Evolutionary conservation across 2,113 vertebrate species (phyloP).

Genomic region (Montifringilla adamsi): DNA sequence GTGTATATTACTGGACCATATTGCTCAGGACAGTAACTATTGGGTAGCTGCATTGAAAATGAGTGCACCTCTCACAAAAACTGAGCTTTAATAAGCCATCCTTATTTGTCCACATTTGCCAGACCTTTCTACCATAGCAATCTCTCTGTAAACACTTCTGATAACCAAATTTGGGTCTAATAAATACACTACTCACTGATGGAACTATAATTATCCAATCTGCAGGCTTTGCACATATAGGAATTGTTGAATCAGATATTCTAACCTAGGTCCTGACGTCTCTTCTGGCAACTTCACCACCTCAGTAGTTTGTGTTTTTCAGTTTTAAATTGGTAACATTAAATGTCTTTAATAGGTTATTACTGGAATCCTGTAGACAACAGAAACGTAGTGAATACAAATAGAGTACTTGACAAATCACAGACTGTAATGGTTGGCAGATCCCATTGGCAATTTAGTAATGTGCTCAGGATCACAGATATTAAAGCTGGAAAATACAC

Average conservation of each 20-base stretch:
- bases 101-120: conserved; percentile 17
- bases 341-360: conserved; percentile 65
- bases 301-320: conserved; percentile 58
- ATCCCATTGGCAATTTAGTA: conserved; percentile 20
- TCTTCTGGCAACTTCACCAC: conserved; percentile 59
- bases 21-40: background rate
- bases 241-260: conserved; percentile 49
- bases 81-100: background rate
- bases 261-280: conserved; percentile 30
- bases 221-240: conserved; percentile 51
- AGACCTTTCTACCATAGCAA: background rate
- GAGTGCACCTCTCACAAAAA: background rate
- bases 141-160: background rate
- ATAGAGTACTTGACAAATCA: conserved; percentile 46
- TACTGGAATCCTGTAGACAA: conserved; percentile 44
- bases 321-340: conserved; percentile 61
- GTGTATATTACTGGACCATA: background rate
- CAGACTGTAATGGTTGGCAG: conserved; percentile 27
- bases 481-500: background rate
- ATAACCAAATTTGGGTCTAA: conserved; percentile 37
- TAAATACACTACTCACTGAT: conserved; percentile 49
- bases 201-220: conserved; percentile 59
- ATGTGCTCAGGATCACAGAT: conserved; percentile 18
- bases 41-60: background rate
- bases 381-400: conserved; percentile 52